These are phyloP conservation scores for Apolygus lucorum DNA, from an alignment of 1,140 invertebrate species.

Conservation along the genomic window DNA sequence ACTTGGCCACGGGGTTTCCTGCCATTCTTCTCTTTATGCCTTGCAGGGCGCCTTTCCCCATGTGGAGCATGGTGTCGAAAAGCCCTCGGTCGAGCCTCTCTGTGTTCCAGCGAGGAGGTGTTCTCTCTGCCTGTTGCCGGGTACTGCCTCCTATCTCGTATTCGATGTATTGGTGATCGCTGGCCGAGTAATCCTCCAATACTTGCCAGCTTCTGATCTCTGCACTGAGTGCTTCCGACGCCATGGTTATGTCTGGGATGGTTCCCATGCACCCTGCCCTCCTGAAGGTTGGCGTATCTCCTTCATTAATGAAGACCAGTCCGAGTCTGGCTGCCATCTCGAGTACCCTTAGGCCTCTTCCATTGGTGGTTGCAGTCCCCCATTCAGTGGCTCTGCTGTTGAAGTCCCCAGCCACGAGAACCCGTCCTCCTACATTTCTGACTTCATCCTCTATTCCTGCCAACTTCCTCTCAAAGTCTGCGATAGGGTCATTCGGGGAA, in stretches of 20 bases:
- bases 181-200: neutral
- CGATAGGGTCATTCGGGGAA: constrained; percentile 20
- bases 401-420: constrained; percentile 31
- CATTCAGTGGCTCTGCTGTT: constrained; percentile 32
- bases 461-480: neutral
- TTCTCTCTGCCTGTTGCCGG: neutral
- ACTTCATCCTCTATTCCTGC: neutral
- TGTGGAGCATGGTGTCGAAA: neutral
- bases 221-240: neutral
- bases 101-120: neutral
- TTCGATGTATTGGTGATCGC: neutral
- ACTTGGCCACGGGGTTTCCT: neutral
- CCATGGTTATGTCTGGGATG: neutral
- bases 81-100: neutral
- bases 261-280: neutral
- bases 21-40: neutral
- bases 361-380: constrained; percentile 28
- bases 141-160: neutral
- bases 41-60: neutral
- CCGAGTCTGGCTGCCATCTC: constrained; percentile 7
- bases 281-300: neutral
- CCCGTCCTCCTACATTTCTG: neutral
- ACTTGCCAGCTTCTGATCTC: neutral
- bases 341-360: constrained; percentile 29
- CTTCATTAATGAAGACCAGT: neutral